Percentiles rank a stretch among this genome's conserved stretches.
Evolutionary conservation across 1,140 invertebrate species (phyloP).

Genomic region (Colletes latitarsis): DNA sequence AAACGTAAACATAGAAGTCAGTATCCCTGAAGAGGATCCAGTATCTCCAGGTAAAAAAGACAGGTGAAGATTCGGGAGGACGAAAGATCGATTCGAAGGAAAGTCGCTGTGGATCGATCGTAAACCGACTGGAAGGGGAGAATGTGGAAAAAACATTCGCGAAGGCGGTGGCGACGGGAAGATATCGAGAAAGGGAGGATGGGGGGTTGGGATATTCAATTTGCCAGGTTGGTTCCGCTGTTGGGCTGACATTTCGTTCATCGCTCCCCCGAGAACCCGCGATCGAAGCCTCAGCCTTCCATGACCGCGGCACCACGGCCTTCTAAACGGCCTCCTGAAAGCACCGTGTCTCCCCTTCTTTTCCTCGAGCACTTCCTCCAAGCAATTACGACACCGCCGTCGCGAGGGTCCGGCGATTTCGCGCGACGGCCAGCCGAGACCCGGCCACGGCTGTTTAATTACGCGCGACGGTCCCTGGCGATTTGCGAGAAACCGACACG

Average conservation of each 20-base stretch:
- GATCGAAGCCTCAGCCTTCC: conserved; percentile 57
- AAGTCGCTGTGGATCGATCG: too few species aligned
- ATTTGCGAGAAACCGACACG: not conserved
- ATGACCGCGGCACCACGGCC: conserved; percentile 42
- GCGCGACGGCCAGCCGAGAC: too few species aligned
- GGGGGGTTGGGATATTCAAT: conserved; percentile 70
- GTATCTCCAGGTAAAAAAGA: too few species aligned
- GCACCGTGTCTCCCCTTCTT: not conserved
- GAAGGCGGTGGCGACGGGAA: not conserved
- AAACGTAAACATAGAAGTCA: too few species aligned
- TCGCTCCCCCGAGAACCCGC: conserved; percentile 65
- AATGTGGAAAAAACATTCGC: not conserved
- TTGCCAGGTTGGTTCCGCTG: conserved; percentile 68
- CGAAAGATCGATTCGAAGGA: too few species aligned
- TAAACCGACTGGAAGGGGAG: too few species aligned
- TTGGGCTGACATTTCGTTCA: conserved; percentile 73
- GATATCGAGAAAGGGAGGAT: conserved; percentile 10
- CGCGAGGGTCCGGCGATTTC: conserved; percentile 22
- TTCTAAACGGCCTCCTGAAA: conserved; percentile 52
- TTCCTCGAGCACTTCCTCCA: not conserved
- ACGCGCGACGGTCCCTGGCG: conserved; percentile 2
- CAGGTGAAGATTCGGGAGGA: too few species aligned
- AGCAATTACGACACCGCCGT: conserved; percentile 19
- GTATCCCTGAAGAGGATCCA: too few species aligned
- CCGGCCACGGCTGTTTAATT: conserved; percentile 33